Conservation (phyloP, 2,888 invertebrate genomes). For the Drosophila prostipennis region DNA sequence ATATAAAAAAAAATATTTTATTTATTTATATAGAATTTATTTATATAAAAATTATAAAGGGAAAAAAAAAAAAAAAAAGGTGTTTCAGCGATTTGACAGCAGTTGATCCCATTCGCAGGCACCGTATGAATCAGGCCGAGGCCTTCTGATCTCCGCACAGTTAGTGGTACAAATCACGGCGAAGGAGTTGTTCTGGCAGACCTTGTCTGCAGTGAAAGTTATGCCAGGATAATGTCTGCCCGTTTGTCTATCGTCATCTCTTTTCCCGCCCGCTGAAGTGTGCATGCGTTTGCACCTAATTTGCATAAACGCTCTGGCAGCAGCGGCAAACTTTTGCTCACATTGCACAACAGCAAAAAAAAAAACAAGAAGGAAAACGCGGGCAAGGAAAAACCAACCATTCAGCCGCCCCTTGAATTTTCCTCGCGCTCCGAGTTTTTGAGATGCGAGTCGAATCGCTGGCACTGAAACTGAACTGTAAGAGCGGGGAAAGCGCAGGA, state of each 20-base stretch:
- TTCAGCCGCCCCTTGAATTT: slow-evolving; percentile 2
- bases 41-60: no score
- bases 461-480: slow-evolving; percentile 11
- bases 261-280: slow-evolving; percentile 36
- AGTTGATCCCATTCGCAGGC: slow-evolving; percentile 26
- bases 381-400: slow-evolving; percentile 42
- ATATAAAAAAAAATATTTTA: no score
- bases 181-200: slow-evolving; percentile 42
- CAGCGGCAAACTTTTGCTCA: slow-evolving; percentile 77
- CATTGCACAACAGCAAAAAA: slow-evolving; percentile 73
- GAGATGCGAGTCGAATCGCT: slow-evolving; percentile 46
- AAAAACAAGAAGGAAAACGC: slow-evolving; percentile 42
- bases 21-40: no score
- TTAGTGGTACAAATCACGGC: slow-evolving; percentile 30
- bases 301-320: slow-evolving; percentile 79
- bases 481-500: not conserved
- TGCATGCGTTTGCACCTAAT: slow-evolving; percentile 74
- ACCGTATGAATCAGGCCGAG: not conserved
- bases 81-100: slow-evolving; percentile 26
- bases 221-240: slow-evolving; percentile 74
- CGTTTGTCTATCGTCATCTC: slow-evolving; percentile 62
- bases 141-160: slow-evolving; percentile 25
- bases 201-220: slow-evolving; percentile 70
- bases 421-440: slow-evolving; percentile 1
- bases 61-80: no score